Base-by-base conservation (phyloP, 2,113 vertebrate species). In the Sardina pilchardus region DNA sequence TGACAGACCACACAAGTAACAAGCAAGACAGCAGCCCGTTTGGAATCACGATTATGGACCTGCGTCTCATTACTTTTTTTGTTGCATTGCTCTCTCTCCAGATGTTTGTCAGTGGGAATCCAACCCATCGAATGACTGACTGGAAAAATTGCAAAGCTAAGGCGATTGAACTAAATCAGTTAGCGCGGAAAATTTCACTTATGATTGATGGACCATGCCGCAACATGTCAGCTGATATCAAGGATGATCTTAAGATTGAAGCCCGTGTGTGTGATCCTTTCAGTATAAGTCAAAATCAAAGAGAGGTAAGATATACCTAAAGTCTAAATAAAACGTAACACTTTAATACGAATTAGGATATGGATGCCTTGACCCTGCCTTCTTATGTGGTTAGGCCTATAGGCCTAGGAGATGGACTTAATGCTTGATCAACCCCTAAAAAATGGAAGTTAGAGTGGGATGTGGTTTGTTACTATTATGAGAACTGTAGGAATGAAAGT, bases 291-390 rank as follows among this genome's bases (percentile, higher is more conserved):
- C 10, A 36, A 81, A 36, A 50, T 50, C 48, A n/a, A 14, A 3
- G 3, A 10, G 21, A 5, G 85, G 95, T 95, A 88, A 94, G 90
- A 34, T 34, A 1, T 47, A 44, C 1, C n/a, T 83, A 16, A 59
- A 45, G 24, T n/a, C n/a, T n/a, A n/a, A n/a, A n/a, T 9, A 30
- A 9, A 3, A 4, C 24, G 44, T 71, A 1, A 59, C 2, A 10
- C 3, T 4, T 56, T 83, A 19, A 36, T 50, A 50, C 19, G 50
- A 53, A 53, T 53, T 19, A 19, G 0, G 12, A 14, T 47, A 14
- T 47, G 6, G 45, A 9, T 47, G 12, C 45, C 45, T 53, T 53
- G 16, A 53, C 14, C 17, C 50, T 53, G 16, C 50, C 16, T 19
- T 53, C 19, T 53, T 17, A 53, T 53, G 50, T 17, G 21, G 4